Evolutionary conservation across 2,888 invertebrate genomes (phyloP), one percentile per base, ranked within the genome.

Genomic region (Orthosia incerta): DNA sequence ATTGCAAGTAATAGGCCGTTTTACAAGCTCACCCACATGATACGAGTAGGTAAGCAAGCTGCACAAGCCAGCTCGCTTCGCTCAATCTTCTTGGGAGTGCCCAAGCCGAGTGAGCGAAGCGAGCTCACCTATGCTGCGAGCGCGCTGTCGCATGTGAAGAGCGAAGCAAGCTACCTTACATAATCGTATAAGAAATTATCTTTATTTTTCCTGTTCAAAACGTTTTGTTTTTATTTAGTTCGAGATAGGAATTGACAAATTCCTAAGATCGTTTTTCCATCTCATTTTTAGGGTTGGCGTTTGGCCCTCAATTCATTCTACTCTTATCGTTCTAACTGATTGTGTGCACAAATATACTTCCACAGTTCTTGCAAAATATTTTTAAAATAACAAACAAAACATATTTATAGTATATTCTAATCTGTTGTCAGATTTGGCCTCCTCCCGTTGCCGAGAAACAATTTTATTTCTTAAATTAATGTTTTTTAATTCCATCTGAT

Each of bases 331-430:
- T 20, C n/a, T 4, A 53, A n/a, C 53, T 53, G 20, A 53, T 53
- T 53, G 20, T 20, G 53, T 13, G 13, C 13, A 31, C 16, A 51
- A 51, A 50, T 2, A 15, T 31, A 11, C 3, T 45, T 23, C 9
- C 4, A 59, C 39, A 5, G 4, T 23, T 16, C 45, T 63, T 46
- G 46, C 12, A 66, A 62, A 62, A 66, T 66, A 66, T 61, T 45
- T 20, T 23, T 18, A 62, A 62, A 15, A 61, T 16, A 50, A 68
- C 39, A 65, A 61, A 45, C 11, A 61, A n/a, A n/a, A n/a, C n/a
- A n/a, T n/a, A n/a, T n/a, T n/a, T n/a, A n/a, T n/a, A n/a, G n/a
- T n/a, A n/a, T n/a, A n/a, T n/a, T n/a, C n/a, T n/a, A n/a, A n/a
- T n/a, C n/a, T n/a, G n/a, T n/a, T n/a, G n/a, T n/a, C n/a, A n/a